phyloP scores from a whole-genome alignment of 2,888 invertebrate species.

The Rhaphigaster nebulosa region DNA sequence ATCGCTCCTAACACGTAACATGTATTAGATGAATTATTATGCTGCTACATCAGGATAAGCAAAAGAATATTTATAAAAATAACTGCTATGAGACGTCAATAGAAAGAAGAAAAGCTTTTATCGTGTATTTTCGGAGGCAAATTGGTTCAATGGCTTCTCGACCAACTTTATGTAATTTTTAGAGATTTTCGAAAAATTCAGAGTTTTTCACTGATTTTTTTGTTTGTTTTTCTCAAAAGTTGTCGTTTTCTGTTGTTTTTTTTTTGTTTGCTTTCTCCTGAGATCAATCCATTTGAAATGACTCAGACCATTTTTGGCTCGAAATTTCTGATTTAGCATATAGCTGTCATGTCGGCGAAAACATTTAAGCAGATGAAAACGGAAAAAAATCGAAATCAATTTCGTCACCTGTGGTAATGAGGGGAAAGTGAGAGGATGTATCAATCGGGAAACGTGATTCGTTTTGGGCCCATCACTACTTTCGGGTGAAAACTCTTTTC shows the following conservation, averaged over 20 bases:
- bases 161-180: not conserved
- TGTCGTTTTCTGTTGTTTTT: too few relatives aligned
- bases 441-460: not conserved
- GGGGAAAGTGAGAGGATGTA: slow-evolving; percentile 18
- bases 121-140: not conserved
- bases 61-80: too few relatives aligned
- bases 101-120: not conserved
- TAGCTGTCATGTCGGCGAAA: not conserved
- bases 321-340: too few relatives aligned
- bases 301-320: too few relatives aligned
- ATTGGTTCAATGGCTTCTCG: not conserved
- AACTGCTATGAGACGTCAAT: not conserved
- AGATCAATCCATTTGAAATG: too few relatives aligned
- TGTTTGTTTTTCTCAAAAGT: too few relatives aligned
- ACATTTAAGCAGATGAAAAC: not conserved
- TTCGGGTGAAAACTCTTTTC: not conserved
- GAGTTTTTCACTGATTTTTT: too few relatives aligned
- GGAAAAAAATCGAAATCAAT: not conserved
- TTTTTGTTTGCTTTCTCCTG: too few relatives aligned
- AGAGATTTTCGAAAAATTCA: too few relatives aligned
- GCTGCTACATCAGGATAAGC: not conserved
- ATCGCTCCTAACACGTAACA: not conserved
- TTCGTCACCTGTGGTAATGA: not conserved
- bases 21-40: not conserved
- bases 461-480: not conserved